A percentile compares a stretch with the other conserved stretches of the same genome.
These are phyloP conservation scores for Myotis daubentonii DNA, from an alignment of 2,797 vertebrate species.

Conservation along the genomic window DNA sequence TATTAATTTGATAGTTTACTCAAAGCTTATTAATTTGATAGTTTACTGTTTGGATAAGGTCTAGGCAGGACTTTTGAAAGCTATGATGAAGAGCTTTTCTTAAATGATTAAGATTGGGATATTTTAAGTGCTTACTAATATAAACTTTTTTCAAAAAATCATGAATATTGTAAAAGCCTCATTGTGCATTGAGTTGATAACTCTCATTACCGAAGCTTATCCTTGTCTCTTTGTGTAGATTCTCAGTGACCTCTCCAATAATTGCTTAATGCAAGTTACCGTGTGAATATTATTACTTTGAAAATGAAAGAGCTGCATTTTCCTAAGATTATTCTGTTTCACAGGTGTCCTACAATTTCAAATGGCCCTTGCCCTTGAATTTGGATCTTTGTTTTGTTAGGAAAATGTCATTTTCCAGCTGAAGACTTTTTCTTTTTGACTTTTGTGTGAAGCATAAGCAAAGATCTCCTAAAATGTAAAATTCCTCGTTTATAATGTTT, in stretches of 20 bases:
- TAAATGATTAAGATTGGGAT: constrained; percentile 15
- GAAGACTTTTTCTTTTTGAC: constrained; percentile 6
- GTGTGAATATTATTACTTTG: constrained; percentile 36
- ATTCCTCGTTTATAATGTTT: background rate
- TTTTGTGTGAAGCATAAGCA: constrained; percentile 37
- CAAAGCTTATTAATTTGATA: constrained; percentile 46
- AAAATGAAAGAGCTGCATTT: constrained; percentile 13
- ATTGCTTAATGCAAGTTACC: constrained; percentile 54
- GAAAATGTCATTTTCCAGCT: constrained; percentile 16
- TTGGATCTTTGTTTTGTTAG: constrained; percentile 30
- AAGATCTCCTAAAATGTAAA: constrained; percentile 15
- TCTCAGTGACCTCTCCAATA: constrained; percentile 31
- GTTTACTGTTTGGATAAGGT: constrained; percentile 50
- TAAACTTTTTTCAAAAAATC: constrained; percentile 34
- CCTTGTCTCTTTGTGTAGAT: constrained; percentile 48
- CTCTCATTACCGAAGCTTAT: background rate
- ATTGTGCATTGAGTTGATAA: background rate
- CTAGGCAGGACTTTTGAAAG: constrained; percentile 34
- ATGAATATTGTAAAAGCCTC: constrained; percentile 38
- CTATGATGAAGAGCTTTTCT: constrained; percentile 39
- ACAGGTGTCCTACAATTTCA: constrained; percentile 33
- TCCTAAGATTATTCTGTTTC: constrained; percentile 34
- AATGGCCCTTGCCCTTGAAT: constrained; percentile 43
- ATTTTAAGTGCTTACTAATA: constrained; percentile 56
- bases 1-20: constrained; percentile 35